Percentiles rank a stretch among this genome's conserved stretches.
These are phyloP conservation scores for Heliconius nattereri DNA, from an alignment of 1,140 invertebrate genomes.

Conservation along the genomic window DNA sequence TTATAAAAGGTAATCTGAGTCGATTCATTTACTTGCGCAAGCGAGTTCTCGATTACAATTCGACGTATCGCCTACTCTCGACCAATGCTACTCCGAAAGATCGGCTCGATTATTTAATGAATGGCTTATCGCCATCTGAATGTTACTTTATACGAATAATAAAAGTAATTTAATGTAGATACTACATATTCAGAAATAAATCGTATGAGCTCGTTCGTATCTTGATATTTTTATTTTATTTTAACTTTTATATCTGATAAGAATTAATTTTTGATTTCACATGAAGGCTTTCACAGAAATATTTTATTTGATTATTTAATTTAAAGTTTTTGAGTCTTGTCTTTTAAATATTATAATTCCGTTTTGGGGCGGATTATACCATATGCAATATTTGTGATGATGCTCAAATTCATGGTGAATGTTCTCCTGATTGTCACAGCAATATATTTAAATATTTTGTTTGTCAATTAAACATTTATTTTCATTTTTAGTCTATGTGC, in stretches of 20 bases:
- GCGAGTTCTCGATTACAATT: slow-evolving; percentile 43
- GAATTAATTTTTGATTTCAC: slow-evolving; percentile 38
- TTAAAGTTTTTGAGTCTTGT: neutral
- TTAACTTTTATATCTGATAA: slow-evolving; percentile 34
- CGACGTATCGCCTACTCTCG: slow-evolving; percentile 35
- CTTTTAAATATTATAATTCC: neutral
- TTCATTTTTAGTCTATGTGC: too few relatives aligned
- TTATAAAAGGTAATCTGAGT: slow-evolving; percentile 45
- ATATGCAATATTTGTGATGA: neutral
- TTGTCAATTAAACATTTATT: too few relatives aligned
- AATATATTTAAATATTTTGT: too few relatives aligned
- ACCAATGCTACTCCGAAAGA: slow-evolving; percentile 31
- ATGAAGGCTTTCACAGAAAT: neutral
- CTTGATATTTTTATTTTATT: slow-evolving; percentile 32
- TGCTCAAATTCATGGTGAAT: too few relatives aligned
- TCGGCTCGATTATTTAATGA: slow-evolving; percentile 40
- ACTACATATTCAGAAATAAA: slow-evolving; percentile 30
- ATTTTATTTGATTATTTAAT: neutral
- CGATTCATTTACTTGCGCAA: slow-evolving; percentile 44
- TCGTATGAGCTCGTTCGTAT: slow-evolving; percentile 33
- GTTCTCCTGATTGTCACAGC: too few relatives aligned
- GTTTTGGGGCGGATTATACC: neutral
- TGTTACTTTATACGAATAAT: slow-evolving; percentile 39
- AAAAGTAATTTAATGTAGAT: slow-evolving; percentile 35
- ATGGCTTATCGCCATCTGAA: slow-evolving; percentile 37